phyloP scores from a whole-genome alignment of 2,113 vertebrate species.

The Microtus ochrogaster region DNA sequence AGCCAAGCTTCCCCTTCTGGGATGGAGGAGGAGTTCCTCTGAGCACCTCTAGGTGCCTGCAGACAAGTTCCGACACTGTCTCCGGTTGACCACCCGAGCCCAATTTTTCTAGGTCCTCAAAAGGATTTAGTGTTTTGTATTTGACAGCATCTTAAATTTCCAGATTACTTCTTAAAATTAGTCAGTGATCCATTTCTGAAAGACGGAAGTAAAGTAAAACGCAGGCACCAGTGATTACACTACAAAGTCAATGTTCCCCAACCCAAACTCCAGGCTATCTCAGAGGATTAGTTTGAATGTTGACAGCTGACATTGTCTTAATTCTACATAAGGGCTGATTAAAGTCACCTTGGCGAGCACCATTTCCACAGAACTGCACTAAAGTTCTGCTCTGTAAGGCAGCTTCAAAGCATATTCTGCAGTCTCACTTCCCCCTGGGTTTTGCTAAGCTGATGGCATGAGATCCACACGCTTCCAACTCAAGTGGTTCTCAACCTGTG shows the following conservation, averaged over 20 bases:
- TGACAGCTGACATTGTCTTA: no score
- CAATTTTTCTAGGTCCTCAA: neutral
- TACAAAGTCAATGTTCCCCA: neutral
- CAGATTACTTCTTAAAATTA: neutral
- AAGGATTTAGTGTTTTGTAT: neutral
- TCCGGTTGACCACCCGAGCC: neutral
- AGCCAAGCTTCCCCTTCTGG: neutral
- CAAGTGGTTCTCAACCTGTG: neutral
- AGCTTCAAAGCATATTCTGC: neutral
- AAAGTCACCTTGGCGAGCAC: neutral
- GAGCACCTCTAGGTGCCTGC: no score
- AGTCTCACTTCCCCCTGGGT: neutral
- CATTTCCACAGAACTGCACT: neutral
- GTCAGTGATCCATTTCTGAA: neutral
- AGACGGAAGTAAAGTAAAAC: neutral
- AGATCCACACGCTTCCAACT: neutral
- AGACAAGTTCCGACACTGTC: no score
- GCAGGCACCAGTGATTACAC: neutral
- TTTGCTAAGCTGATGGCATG: neutral
- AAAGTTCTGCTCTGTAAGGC: neutral
- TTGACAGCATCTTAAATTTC: neutral
- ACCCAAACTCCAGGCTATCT: neutral
- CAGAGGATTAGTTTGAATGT: neutral
- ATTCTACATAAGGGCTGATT: neutral
- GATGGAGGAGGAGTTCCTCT: accelerated